Conservation (phyloP, 2,797 vertebrate species). For the Lagodon rhomboides region DNA sequence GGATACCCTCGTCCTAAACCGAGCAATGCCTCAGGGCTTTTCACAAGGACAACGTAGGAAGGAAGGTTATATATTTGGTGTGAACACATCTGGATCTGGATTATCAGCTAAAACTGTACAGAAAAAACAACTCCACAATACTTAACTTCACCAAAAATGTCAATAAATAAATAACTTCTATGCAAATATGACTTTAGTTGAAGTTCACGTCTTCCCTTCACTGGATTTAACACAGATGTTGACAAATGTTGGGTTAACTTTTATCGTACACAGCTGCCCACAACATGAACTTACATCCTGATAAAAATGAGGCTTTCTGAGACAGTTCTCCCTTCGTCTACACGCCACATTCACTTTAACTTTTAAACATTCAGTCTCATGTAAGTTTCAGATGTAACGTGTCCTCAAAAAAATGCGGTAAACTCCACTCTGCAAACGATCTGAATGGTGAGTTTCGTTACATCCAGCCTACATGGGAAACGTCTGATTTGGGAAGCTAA, state of each 20-base stretch:
- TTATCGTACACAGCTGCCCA: neutral
- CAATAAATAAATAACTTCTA: too few species aligned
- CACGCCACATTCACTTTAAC: neutral
- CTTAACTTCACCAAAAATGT: too few species aligned
- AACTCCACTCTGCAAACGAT: slow-evolving; percentile 18
- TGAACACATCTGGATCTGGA: too few species aligned
- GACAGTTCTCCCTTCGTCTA: neutral
- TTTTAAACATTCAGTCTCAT: neutral
- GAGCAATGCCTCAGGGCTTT: too few species aligned
- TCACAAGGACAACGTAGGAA: too few species aligned
- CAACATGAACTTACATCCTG: neutral
- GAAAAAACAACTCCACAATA: too few species aligned
- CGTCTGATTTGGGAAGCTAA: slow-evolving; percentile 20
- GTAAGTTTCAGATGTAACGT: neutral
- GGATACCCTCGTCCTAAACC: too few species aligned
- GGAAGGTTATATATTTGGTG: too few species aligned
- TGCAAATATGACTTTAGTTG: too few species aligned
- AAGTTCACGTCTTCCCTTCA: too few species aligned
- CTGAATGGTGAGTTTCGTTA: neutral
- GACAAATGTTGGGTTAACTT: neutral
- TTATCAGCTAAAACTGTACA: too few species aligned
- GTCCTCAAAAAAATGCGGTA: neutral
- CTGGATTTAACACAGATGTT: neutral
- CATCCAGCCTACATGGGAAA: slow-evolving; percentile 14
- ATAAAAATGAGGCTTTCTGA: neutral